phyloP scores from a whole-genome alignment of 1,140 invertebrate genomes.

The Pseudobourletiella spinata region DNA sequence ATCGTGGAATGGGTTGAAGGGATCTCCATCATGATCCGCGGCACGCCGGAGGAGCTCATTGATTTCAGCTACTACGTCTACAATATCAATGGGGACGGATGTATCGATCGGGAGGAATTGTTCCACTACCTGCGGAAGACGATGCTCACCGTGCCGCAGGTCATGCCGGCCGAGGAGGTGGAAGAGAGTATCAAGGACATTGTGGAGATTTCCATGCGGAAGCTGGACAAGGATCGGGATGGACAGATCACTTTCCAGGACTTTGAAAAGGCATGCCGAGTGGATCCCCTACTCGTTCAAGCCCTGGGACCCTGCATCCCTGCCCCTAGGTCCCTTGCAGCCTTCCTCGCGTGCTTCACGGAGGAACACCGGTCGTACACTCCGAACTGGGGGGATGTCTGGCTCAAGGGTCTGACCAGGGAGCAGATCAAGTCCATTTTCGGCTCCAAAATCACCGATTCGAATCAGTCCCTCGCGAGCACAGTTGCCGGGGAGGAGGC shows the following conservation, averaged over 20 bases:
- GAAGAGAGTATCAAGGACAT: constrained; percentile 82
- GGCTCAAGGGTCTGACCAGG: neutral
- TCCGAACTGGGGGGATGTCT: neutral
- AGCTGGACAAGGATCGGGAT: constrained; percentile 68
- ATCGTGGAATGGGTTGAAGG: constrained; percentile 12
- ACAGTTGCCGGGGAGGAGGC: too few relatives aligned
- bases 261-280: constrained; percentile 47
- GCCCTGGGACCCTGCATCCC: neutral
- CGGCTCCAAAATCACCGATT: too few relatives aligned
- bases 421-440: too few relatives aligned
- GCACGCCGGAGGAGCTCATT: constrained; percentile 15
- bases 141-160: constrained; percentile 51
- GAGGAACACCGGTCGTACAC: neutral
- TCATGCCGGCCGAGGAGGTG: constrained; percentile 60
- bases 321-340: neutral
- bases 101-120: constrained; percentile 52
- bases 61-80: constrained; percentile 13
- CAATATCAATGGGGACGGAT: constrained; percentile 16
- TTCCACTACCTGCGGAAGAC: constrained; percentile 67
- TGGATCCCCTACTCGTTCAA: neutral
- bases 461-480: too few relatives aligned
- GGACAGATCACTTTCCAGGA: constrained; percentile 64
- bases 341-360: neutral
- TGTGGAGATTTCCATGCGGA: constrained; percentile 64
- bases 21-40: constrained; percentile 1